Evolutionary conservation across 2,888 invertebrate species (phyloP).

Genomic region (Lymantria dispar): DNA sequence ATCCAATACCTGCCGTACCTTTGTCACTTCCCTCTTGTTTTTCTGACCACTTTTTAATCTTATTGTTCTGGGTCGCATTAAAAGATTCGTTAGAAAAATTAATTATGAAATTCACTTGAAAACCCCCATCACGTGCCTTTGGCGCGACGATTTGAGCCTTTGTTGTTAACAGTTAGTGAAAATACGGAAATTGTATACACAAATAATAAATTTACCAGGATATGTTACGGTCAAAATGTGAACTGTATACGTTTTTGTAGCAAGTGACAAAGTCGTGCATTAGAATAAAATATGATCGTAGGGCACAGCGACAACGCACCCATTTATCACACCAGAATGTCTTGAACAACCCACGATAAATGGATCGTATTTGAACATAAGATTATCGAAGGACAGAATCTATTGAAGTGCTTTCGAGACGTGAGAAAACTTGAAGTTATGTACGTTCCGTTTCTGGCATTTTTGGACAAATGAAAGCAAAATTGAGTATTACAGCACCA

Average conservation of each 20-base stretch:
- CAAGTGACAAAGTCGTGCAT: conserved; percentile 21
- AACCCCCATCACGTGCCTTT: conserved; percentile 24
- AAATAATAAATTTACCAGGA: not conserved
- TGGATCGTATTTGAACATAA: conserved; percentile 39
- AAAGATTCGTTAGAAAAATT: conserved; percentile 42
- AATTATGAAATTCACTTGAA: conserved; percentile 33
- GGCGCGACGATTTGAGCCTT: conserved; percentile 12
- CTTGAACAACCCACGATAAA: conserved; percentile 37
- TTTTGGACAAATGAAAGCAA: too few species aligned
- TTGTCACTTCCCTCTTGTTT: conserved; percentile 37
- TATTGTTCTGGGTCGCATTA: conserved; percentile 37
- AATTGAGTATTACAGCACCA: too few species aligned
- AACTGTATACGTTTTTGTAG: conserved; percentile 1
- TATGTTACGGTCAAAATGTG: not conserved
- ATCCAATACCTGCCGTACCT: conserved; percentile 27
- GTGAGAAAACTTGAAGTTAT: too few species aligned
- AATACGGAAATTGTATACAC: not conserved
- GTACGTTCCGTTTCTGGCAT: too few species aligned
- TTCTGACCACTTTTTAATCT: conserved; percentile 39
- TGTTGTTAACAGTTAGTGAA: conserved; percentile 7
- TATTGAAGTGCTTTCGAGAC: conserved; percentile 19
- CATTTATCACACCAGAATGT: conserved; percentile 40
- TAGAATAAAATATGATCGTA: conserved; percentile 36
- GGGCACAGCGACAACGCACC: conserved; percentile 20
- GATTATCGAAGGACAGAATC: conserved; percentile 36